Conservation (phyloP, 1,140 invertebrate genomes). For the Araneus ventricosus region DNA sequence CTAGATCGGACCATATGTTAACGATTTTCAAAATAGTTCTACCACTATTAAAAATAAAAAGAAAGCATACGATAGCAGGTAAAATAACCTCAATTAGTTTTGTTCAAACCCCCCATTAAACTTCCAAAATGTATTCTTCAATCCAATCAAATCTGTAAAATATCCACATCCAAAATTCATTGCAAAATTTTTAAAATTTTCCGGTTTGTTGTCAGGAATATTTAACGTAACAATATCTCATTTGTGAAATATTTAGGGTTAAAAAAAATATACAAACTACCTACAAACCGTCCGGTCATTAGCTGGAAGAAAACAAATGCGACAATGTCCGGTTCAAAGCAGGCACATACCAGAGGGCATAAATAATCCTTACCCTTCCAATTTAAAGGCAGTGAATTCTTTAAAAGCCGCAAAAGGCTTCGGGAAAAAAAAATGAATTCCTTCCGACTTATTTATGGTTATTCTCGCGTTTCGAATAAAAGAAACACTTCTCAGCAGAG, state of each 20-base stretch:
- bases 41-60: too few relatives aligned
- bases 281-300: not conserved
- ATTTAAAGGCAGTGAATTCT: not conserved
- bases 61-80: too few relatives aligned
- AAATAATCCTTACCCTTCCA: not conserved
- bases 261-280: not conserved
- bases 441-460: constrained; percentile 25
- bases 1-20: too few relatives aligned
- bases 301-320: not conserved
- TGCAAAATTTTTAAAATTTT: not conserved
- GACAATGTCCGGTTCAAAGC: constrained; percentile 15
- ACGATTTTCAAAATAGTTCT: too few relatives aligned
- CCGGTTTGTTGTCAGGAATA: not conserved
- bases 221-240: not conserved
- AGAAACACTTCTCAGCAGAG: constrained; percentile 4
- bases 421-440: not conserved
- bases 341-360: not conserved
- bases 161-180: not conserved
- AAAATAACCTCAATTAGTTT: too few relatives aligned
- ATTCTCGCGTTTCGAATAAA: not conserved
- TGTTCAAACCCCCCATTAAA: too few relatives aligned
- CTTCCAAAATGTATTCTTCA: too few relatives aligned
- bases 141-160: not conserved
- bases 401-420: not conserved
- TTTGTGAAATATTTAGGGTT: not conserved